phyloP scores from a whole-genome alignment of 2,797 vertebrate genomes.

The Labeo calbasu region DNA sequence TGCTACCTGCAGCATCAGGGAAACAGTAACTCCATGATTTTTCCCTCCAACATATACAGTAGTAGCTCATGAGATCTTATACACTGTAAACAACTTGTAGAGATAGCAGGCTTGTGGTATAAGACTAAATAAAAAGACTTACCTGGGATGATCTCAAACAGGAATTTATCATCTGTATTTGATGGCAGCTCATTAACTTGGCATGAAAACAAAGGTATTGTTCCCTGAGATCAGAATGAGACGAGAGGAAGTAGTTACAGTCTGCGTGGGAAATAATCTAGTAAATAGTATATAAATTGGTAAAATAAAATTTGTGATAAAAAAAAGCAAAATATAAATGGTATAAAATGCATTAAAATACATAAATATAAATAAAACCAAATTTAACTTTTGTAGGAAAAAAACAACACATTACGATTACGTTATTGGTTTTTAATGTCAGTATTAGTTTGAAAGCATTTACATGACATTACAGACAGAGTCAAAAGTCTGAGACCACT shows the following conservation, averaged over 20 bases:
- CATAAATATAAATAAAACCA: too few relatives aligned
- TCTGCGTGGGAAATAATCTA: not conserved
- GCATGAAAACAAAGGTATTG: constrained; percentile 84
- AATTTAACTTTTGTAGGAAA: not conserved
- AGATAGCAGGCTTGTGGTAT: not conserved
- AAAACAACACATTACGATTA: too few relatives aligned
- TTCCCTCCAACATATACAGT: constrained; percentile 2
- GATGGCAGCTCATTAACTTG: constrained; percentile 84
- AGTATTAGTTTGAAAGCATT: too few relatives aligned
- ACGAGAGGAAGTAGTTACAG: not conserved
- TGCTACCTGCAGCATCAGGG: constrained; percentile 64
- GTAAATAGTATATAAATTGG: not conserved
- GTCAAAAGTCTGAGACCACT: not conserved
- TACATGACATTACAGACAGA: not conserved
- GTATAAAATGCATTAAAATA: not conserved
- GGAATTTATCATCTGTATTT: constrained; percentile 88
- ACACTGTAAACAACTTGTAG: not conserved
- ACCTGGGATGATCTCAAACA: constrained; percentile 94
- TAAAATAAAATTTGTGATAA: not conserved
- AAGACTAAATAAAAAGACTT: constrained; percentile 40
- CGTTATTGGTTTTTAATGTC: too few relatives aligned
- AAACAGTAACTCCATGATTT: not conserved
- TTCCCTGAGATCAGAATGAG: constrained; percentile 77
- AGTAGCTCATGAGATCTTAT: not conserved
- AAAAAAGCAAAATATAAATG: too few relatives aligned